Evolutionary conservation across 30 jellyfish, hydroid and myxozoan species (phyloP).

Genomic region (Hydra vulgaris): DNA sequence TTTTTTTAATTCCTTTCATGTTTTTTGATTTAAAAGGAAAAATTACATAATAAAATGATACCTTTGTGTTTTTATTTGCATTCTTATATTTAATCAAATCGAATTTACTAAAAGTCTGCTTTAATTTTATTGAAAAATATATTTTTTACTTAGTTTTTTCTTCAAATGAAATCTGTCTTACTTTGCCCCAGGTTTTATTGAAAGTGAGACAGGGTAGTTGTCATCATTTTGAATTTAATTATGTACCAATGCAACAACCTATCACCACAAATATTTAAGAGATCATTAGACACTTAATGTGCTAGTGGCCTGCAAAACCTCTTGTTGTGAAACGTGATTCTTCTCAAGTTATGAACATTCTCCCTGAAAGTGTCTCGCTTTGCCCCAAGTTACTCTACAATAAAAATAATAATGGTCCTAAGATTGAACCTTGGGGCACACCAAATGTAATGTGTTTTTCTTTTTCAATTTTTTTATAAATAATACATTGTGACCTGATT

Average conservation of each 20-base stretch:
- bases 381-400: neutral
- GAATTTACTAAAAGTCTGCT: neutral
- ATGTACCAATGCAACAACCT: neutral
- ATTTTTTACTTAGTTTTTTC: neutral
- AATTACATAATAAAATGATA: neutral
- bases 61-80: neutral
- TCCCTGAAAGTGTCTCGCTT: neutral
- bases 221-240: neutral
- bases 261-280: neutral
- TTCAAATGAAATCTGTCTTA: neutral
- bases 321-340: neutral
- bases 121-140: neutral
- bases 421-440: too few species aligned
- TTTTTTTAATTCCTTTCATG: neutral
- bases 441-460: too few species aligned
- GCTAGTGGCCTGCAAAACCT: neutral
- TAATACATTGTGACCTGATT: too few species aligned
- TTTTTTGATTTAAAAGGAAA: neutral
- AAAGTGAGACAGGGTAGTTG: neutral
- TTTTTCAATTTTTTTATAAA: too few species aligned
- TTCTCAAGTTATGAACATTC: neutral
- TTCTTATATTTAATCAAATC: neutral
- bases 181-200: neutral
- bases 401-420: too few species aligned
- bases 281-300: neutral